These are phyloP conservation scores for Nematostella vectensis DNA, from an alignment of 92 coral and sea anemone genomes.

Conservation along the genomic window DNA sequence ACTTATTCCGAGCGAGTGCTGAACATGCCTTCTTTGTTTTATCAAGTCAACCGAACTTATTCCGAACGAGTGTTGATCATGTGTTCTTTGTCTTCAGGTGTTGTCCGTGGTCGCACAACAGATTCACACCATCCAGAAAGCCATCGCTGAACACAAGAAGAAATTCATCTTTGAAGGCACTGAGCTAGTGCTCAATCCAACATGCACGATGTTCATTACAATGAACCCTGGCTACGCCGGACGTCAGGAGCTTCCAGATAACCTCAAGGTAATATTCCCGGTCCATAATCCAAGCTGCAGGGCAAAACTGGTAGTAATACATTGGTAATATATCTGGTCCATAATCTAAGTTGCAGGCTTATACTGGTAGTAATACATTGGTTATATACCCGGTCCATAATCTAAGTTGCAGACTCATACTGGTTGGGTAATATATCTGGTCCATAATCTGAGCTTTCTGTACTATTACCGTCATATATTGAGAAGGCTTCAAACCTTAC, in stretches of 20 bases:
- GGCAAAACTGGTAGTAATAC: no score
- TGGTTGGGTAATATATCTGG: no score
- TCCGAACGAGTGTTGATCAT: no score
- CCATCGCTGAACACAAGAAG: conserved; percentile 80
- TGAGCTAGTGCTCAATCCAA: conserved; percentile 88
- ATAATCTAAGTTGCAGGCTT: not conserved
- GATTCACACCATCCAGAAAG: conserved; percentile 95
- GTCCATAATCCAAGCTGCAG: not conserved
- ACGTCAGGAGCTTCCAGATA: conserved; percentile 92
- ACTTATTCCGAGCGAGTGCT: no score
- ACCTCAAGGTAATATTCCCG: conserved; percentile 67
- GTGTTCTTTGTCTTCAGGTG: conserved; percentile 42
- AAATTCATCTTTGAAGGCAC: conserved; percentile 94
- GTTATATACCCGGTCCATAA: no score
- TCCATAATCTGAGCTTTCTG: no score
- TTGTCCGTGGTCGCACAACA: conserved; percentile 97
- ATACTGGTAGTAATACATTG: not conserved
- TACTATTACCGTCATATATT: no score
- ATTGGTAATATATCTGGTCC: not conserved
- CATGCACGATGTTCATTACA: conserved; percentile 96
- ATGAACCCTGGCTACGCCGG: conserved; percentile 99
- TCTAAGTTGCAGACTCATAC: no score
- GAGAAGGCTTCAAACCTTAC: no score
- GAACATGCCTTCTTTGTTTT: no score
- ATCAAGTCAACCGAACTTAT: no score